These are phyloP conservation scores for Coenonympha arcania DNA, from an alignment of 2,888 invertebrate genomes.

Conservation along the genomic window DNA sequence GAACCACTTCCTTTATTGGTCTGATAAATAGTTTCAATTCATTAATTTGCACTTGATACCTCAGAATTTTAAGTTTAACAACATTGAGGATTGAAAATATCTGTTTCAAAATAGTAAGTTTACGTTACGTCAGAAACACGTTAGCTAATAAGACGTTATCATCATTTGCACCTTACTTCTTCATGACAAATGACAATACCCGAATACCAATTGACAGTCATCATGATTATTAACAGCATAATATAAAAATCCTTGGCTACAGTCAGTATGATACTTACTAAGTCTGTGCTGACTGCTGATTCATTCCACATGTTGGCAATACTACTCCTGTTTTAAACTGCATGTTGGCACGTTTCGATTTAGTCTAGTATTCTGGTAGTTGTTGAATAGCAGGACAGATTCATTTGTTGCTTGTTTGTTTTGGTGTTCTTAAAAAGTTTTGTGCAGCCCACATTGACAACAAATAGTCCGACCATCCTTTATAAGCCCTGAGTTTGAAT, in stretches of 20 bases:
- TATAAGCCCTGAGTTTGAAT: too few relatives aligned
- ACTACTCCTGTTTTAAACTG: neutral
- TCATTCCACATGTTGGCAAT: neutral
- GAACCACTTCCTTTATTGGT: neutral
- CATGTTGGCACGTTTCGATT: neutral
- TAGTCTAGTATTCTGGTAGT: neutral
- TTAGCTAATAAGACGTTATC: neutral
- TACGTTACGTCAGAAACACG: too few relatives aligned
- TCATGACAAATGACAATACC: neutral
- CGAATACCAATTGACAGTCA: neutral
- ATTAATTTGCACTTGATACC: too few relatives aligned
- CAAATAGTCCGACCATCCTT: too few relatives aligned
- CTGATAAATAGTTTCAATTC: too few relatives aligned
- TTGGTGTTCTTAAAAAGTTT: neutral
- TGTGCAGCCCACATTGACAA: neutral
- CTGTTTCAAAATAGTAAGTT: too few relatives aligned
- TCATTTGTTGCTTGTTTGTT: too few relatives aligned
- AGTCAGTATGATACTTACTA: neutral
- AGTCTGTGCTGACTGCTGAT: neutral
- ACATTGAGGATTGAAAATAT: too few relatives aligned
- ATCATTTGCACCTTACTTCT: neutral
- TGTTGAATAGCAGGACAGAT: too few relatives aligned
- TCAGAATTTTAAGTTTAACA: too few relatives aligned
- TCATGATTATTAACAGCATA: neutral
- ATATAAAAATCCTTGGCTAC: neutral